Percentiles rank a stretch among this genome's conserved stretches.
These are phyloP conservation scores for Mobula hypostoma DNA, from an alignment of 2,113 vertebrate genomes.

Conservation along the genomic window DNA sequence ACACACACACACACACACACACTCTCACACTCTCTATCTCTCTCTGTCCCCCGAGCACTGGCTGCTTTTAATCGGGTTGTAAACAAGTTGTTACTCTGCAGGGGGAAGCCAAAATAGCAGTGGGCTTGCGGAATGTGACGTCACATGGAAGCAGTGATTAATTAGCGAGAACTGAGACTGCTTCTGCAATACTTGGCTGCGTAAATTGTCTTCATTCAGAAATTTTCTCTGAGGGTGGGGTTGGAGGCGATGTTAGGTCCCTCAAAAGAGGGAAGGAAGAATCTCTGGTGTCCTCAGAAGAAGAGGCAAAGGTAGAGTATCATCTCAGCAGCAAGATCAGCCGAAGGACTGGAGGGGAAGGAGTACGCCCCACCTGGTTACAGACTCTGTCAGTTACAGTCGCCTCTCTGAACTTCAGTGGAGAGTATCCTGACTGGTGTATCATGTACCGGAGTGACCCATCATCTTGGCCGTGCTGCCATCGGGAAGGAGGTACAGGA, in stretches of 20 bases:
- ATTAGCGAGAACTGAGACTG: background rate
- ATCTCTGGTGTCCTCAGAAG: background rate
- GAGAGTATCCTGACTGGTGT: too few species aligned
- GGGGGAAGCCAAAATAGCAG: slow-evolving; percentile 15
- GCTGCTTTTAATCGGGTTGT: background rate
- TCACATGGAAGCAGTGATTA: background rate
- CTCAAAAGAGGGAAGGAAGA: background rate
- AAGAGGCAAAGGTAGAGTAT: background rate
- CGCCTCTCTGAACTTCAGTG: too few species aligned
- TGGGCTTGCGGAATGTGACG: background rate
- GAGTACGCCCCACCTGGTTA: background rate
- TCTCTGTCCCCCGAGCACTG: background rate
- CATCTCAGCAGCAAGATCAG: background rate
- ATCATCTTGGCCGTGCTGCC: too few species aligned
- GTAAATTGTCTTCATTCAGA: background rate
- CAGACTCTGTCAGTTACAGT: slow-evolving; percentile 9
- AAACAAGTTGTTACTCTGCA: slow-evolving; percentile 5
- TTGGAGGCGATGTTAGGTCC: background rate
- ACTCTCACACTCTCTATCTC: background rate
- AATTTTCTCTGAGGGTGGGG: background rate
- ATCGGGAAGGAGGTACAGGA: too few species aligned
- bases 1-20: too few species aligned
- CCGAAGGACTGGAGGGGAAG: background rate
- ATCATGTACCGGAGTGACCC: too few species aligned
- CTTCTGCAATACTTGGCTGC: background rate